Base-by-base conservation (phyloP, 2,797 vertebrate species). In the Notoglanidium macrostoma region DNA sequence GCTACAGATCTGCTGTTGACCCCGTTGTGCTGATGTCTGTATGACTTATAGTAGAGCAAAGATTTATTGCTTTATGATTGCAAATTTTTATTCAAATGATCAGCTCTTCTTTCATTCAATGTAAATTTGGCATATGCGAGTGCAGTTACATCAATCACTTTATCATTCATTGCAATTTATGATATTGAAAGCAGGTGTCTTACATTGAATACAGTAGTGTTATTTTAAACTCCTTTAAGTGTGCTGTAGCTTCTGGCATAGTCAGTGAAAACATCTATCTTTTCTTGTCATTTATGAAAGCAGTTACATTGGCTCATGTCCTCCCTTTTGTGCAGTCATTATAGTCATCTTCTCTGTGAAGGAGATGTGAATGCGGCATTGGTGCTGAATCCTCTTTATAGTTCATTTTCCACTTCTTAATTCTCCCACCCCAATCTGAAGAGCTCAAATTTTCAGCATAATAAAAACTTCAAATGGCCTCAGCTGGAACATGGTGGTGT, bases 381-480 rank as follows among this genome's bases (percentile, higher is more conserved):
- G 86, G 49, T 49, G 15, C 87, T 85, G 63, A 87, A 87, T 70
- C 61, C 61, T 81, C 67, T 86, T 85, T 83, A 85, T 59, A 73
- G 81, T 86, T 88, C 77, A 86, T 91, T 88, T 88, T 89, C 57
- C 81, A 86, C 80, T 79, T 87, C 83, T 65, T 83, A 86, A 86
- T 89, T 84, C 81, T 84, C 63, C 76, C 63, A 44, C 82, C 68
- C 44, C 74, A 51, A 81, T 74, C 70, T 7, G 35, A 86, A 10
- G 74, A 87, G 81, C 86, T 82, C 84, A 79, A 74, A 90, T 88
- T 79, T 90, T 78, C 32, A 17, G 86, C 67, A 90, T 89, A 90
- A 91, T 90, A 86, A 90, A 83, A 77, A 88, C 83, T 87, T 90
- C 65, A 90, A 90, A 90, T 78, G 83, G 88, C 80, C 85, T 90